A percentile compares a stretch with the other conserved stretches of the same genome.
Evolutionary conservation across 2,113 vertebrate genomes (phyloP).

Genomic region (Pungitius pungitius): DNA sequence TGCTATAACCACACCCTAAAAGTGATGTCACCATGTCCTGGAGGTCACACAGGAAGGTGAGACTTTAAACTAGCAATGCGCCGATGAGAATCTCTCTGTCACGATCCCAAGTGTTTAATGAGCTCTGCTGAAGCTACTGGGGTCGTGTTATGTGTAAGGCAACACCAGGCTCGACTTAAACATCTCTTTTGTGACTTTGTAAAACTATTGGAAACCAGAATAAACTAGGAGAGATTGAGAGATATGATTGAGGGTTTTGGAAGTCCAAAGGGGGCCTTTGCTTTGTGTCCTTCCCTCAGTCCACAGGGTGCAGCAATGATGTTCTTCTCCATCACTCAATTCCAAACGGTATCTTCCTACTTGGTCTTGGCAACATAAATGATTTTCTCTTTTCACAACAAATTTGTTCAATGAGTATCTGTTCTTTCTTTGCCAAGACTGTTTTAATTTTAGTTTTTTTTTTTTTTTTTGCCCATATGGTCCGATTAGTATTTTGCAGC

Average conservation of each 20-base stretch:
- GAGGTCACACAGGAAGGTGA: background rate
- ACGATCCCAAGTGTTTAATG: too few relatives aligned
- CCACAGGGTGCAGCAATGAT: background rate
- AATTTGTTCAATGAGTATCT: constrained; percentile 11
- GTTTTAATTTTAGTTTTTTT: too few relatives aligned
- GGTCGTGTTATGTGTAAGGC: too few relatives aligned
- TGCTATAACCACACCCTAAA: background rate
- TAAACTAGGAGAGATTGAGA: too few relatives aligned
- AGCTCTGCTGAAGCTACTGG: too few relatives aligned
- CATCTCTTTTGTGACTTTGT: too few relatives aligned
- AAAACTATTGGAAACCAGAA: too few relatives aligned
- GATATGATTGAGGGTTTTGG: background rate
- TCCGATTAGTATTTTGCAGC: constrained; percentile 57
- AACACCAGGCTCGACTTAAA: too few relatives aligned
- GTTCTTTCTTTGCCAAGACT: background rate
- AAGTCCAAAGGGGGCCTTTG: background rate
- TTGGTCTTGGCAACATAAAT: constrained; percentile 3
- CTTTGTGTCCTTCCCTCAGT: background rate
- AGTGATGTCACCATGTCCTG: background rate
- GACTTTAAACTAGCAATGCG: background rate
- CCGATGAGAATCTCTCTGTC: too few relatives aligned
- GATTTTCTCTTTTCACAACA: constrained; percentile 4
- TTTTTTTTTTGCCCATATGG: background rate
- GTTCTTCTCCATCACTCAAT: background rate
- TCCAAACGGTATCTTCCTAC: constrained; percentile 13